These are phyloP conservation scores for Leptosomus discolor DNA, from an alignment of 2,113 vertebrate species.

Conservation along the genomic window DNA sequence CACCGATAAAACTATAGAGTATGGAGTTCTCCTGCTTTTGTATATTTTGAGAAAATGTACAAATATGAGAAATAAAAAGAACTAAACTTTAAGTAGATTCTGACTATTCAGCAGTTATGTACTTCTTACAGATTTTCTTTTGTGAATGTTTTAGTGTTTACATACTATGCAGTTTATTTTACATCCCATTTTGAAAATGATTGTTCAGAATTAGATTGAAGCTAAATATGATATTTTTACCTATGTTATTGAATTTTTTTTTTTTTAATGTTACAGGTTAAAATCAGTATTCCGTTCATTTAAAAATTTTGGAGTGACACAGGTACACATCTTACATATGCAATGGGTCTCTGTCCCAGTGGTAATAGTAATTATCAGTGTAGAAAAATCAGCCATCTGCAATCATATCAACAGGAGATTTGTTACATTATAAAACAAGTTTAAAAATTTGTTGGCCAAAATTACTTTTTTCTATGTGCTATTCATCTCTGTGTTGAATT, in stretches of 20 bases:
- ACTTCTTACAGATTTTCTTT: background rate
- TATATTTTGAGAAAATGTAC: background rate
- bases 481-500: background rate
- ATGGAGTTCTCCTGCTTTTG: background rate
- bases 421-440: background rate
- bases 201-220: background rate
- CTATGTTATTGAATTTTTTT: too few species aligned
- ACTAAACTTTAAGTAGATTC: background rate
- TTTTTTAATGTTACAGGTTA: background rate
- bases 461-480: background rate
- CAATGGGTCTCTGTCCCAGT: background rate
- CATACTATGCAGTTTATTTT: background rate
- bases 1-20: background rate
- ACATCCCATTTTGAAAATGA: background rate
- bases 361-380: background rate
- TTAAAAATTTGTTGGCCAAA: background rate
- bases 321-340: background rate
- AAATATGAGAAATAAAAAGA: slow-evolving; percentile 9
- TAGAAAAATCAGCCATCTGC: background rate
- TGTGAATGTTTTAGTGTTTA: background rate
- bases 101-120: background rate
- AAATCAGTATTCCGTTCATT: background rate
- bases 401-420: background rate
- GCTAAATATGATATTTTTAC: background rate
- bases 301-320: background rate